Evolutionary conservation across 2,888 invertebrate species (phyloP).

Genomic region (Proisotoma minuta): DNA sequence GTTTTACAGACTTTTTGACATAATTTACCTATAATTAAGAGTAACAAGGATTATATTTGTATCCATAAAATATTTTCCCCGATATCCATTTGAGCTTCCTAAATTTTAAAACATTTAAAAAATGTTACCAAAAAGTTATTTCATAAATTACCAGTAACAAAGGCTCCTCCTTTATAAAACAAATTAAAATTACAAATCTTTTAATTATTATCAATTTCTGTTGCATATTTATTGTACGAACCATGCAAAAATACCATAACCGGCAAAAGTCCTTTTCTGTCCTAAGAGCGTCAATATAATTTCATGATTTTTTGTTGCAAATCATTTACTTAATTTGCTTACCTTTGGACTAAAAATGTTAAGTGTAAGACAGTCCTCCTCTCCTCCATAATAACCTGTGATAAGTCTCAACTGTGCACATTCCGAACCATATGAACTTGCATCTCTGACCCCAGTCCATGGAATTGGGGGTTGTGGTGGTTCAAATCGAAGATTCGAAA

Average conservation of each 20-base stretch:
- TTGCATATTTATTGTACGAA: background rate
- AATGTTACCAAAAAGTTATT: background rate
- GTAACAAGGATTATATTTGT: constrained; percentile 30
- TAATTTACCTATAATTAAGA: constrained; percentile 31
- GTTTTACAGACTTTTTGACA: too few species aligned
- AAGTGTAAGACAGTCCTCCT: constrained; percentile 37
- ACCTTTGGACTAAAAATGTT: constrained; percentile 41
- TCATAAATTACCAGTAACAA: constrained; percentile 6
- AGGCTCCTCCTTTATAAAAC: background rate
- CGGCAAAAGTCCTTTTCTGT: constrained; percentile 14
- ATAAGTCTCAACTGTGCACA: constrained; percentile 34
- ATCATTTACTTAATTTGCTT: background rate
- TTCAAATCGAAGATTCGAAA: constrained; percentile 36
- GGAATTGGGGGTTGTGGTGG: constrained; percentile 33
- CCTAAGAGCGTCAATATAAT: background rate
- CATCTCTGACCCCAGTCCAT: constrained; percentile 41
- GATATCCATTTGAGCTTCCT: constrained; percentile 25
- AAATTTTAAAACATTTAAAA: constrained; percentile 8
- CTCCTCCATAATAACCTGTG: constrained; percentile 22
- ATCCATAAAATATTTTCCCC: constrained; percentile 24
- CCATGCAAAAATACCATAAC: constrained; percentile 19
- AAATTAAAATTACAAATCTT: background rate
- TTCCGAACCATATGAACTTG: constrained; percentile 22
- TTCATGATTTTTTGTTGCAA: background rate
- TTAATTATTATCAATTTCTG: background rate